Evolutionary conservation across 2,113 vertebrate species (phyloP).

Genomic region (Phylloscopus whistleri): DNA sequence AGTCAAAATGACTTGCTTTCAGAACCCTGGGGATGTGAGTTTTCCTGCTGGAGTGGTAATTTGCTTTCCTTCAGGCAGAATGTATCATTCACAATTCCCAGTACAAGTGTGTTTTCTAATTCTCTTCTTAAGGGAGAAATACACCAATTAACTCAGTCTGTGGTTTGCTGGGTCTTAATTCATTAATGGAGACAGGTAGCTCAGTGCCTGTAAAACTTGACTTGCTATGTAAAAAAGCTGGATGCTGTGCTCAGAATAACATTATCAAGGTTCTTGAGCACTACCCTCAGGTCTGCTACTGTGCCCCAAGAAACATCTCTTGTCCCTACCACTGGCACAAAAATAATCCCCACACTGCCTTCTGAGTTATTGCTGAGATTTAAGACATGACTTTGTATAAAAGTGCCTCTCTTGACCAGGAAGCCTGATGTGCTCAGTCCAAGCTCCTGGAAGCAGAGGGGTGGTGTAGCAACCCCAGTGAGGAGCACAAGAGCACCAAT

Average conservation of each 20-base stretch:
- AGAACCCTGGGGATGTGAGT: neutral
- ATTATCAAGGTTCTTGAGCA: neutral
- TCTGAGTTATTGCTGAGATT: neutral
- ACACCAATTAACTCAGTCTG: neutral
- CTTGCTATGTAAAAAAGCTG: neutral
- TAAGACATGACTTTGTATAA: neutral
- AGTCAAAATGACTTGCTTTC: neutral
- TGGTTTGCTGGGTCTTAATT: neutral
- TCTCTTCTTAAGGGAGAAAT: neutral
- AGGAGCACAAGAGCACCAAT: neutral
- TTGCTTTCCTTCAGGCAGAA: slow-evolving; percentile 19
- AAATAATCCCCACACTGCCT: neutral
- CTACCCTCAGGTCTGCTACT: neutral
- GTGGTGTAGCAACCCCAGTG: neutral
- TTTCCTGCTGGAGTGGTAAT: neutral
- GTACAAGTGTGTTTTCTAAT: neutral
- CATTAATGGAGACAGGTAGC: neutral
- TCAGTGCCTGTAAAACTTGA: neutral
- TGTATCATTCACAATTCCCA: neutral
- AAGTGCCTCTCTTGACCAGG: neutral
- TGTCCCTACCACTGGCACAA: neutral
- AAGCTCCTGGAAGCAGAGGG: neutral
- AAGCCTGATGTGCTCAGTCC: neutral
- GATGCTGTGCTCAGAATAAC: neutral
- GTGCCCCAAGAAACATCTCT: neutral